Evolutionary conservation across 2,888 invertebrate species (phyloP).

Genomic region (Cataglyphis albicans): DNA sequence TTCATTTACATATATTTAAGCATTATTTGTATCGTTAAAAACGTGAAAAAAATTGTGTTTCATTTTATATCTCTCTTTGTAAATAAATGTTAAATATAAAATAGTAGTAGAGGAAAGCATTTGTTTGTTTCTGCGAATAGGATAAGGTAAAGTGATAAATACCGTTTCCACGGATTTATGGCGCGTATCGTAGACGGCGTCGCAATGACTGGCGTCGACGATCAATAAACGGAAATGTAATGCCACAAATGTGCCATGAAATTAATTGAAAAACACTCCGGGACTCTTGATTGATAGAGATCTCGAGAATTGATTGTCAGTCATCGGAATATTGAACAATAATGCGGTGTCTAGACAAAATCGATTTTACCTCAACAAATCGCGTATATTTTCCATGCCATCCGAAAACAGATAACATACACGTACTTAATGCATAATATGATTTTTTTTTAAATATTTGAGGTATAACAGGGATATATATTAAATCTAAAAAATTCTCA

Average conservation of each 20-base stretch:
- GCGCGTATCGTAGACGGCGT: conserved; percentile 66
- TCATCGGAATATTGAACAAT: conserved; percentile 7
- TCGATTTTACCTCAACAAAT: not conserved
- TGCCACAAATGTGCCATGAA: conserved; percentile 32
- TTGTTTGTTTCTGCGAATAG: conserved; percentile 1
- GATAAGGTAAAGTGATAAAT: conserved; percentile 19
- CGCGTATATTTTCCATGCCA: not conserved
- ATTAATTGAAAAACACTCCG: conserved; percentile 21
- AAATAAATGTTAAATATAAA: not conserved
- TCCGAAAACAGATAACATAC: not conserved
- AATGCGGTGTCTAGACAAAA: not conserved
- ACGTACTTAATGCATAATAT: not conserved
- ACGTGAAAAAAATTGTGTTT: not conserved
- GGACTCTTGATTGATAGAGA: conserved; percentile 8
- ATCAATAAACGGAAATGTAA: conserved; percentile 69
- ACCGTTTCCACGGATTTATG: conserved; percentile 15
- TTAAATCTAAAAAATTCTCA: not conserved
- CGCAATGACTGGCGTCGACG: conserved; percentile 71
- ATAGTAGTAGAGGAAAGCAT: not conserved
- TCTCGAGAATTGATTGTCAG: conserved; percentile 14
- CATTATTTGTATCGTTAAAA: not conserved
- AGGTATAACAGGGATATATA: not conserved
- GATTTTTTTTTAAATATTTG: not conserved
- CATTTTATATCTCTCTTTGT: not conserved
- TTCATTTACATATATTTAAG: not conserved